Conservation (phyloP, 1,140 invertebrate genomes). For the Platorchestia sp. region DNA sequence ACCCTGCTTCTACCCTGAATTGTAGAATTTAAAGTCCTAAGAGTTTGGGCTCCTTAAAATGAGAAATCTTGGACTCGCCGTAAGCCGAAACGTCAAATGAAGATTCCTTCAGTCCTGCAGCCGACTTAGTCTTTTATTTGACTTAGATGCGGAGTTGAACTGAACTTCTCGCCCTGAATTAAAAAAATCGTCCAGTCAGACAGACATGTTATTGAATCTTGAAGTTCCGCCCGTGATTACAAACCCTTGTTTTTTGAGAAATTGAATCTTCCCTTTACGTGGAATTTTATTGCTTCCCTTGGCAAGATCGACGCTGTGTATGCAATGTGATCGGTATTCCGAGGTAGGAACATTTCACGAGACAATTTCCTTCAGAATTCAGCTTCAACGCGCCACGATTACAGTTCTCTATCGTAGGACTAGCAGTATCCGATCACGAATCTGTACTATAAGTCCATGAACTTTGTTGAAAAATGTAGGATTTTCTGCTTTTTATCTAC, state of each 20-base stretch:
- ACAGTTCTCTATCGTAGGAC: too few species aligned
- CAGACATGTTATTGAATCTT: constrained; percentile 20
- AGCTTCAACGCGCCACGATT: too few species aligned
- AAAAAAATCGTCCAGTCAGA: neutral
- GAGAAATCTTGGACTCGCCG: too few species aligned
- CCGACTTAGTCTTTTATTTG: constrained; percentile 28
- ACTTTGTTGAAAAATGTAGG: too few species aligned
- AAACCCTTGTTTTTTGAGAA: neutral
- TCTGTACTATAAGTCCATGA: too few species aligned
- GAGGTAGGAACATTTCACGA: too few species aligned
- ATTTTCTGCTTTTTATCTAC: too few species aligned
- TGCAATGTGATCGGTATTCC: too few species aligned
- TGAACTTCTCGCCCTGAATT: neutral
- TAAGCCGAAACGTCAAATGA: neutral
- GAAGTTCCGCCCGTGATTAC: constrained; percentile 8
- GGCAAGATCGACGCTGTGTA: too few species aligned
- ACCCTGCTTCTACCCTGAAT: neutral
- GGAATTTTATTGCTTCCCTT: neutral
- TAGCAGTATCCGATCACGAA: too few species aligned
- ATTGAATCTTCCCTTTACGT: neutral
- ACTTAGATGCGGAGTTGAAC: neutral
- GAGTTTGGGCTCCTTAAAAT: too few species aligned
- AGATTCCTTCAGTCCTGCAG: neutral
- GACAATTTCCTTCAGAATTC: too few species aligned
- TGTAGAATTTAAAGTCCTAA: neutral